A percentile compares a stretch with the other conserved stretches of the same genome.
Conservation (phyloP, 1,140 invertebrate genomes). For the Drosophila repletoides region DNA sequence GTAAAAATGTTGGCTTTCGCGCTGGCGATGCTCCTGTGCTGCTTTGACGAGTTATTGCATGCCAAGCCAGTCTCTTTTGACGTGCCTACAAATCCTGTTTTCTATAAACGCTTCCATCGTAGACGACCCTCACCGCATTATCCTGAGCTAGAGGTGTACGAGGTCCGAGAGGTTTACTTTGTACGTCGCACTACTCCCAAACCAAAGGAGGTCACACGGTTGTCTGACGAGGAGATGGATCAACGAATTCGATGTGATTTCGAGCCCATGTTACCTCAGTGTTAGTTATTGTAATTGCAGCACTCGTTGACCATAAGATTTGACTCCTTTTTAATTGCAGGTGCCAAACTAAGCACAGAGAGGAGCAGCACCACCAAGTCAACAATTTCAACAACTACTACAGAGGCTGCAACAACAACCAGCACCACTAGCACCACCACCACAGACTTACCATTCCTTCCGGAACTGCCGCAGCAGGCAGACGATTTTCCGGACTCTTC, state of each 20-base stretch:
- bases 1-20: not conserved
- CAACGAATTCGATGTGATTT: slow-evolving; percentile 42
- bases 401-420: not conserved
- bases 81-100: slow-evolving; percentile 7
- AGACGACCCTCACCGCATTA: slow-evolving; percentile 2
- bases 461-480: not conserved
- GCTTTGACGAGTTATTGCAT: slow-evolving; percentile 5
- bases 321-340: not conserved
- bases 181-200: slow-evolving; percentile 20
- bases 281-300: slow-evolving; percentile 22
- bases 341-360: not conserved
- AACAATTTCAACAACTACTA: not conserved
- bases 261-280: slow-evolving; percentile 41
- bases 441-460: slow-evolving; percentile 11
- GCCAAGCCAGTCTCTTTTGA: not conserved
- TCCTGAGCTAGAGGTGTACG: slow-evolving; percentile 33
- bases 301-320: not conserved
- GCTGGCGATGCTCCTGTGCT: not conserved
- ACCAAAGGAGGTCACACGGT: not conserved
- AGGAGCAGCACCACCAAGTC: not conserved
- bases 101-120: slow-evolving; percentile 27
- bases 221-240: slow-evolving; percentile 25
- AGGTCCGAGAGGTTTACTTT: slow-evolving; percentile 47
- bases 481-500: not conserved
- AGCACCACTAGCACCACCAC: slow-evolving; percentile 27